phyloP scores from a whole-genome alignment of 2,797 vertebrate genomes.

The Pagetopsis macropterus region DNA sequence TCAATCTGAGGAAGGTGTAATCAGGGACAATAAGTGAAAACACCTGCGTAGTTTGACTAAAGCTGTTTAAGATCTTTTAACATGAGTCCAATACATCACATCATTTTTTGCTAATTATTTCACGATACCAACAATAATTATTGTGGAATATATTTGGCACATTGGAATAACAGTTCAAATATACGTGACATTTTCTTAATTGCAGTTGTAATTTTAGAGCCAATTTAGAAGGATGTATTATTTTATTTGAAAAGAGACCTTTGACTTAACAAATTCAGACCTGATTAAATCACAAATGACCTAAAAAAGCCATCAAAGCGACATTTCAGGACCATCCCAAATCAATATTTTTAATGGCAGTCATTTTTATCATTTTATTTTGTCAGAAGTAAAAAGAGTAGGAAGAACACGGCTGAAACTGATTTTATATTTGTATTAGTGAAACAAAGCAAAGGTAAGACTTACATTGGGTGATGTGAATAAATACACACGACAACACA shows the following conservation, averaged over 20 bases:
- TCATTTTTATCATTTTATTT: too few species aligned
- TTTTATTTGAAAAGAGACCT: conserved; percentile 1
- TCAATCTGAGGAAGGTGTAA: background rate
- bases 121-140: too few species aligned
- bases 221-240: background rate
- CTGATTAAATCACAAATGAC: background rate
- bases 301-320: background rate
- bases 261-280: background rate
- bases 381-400: too few species aligned
- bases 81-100: background rate
- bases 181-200: background rate
- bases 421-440: too few species aligned
- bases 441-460: too few species aligned
- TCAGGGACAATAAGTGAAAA: background rate
- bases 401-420: too few species aligned
- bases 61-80: background rate
- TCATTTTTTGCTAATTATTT: background rate
- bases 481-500: too few species aligned
- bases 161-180: background rate
- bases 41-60: background rate
- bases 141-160: background rate
- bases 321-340: background rate
- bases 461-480: too few species aligned
- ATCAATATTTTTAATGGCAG: too few species aligned
- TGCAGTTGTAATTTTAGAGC: background rate